Base-by-base conservation (phyloP, 2,113 vertebrate genomes). In the Ancistrus triradiatus region DNA sequence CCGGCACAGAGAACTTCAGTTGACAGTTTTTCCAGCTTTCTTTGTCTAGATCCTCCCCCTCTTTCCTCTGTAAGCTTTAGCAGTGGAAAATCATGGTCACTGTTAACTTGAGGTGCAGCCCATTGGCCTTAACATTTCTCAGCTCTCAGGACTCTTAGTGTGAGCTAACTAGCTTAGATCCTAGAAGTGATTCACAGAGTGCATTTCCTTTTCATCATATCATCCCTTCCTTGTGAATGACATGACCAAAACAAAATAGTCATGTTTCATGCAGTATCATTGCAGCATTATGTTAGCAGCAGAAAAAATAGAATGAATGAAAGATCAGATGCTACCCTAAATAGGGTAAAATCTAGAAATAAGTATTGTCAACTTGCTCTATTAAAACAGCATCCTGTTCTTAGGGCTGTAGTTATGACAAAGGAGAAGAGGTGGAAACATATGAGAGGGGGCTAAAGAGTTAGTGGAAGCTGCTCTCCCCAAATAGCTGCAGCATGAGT, bases 401-500 rank as follows among this genome's bases (percentile, higher is more conserved):
- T 37, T 31, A 28, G 21, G 21, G 31, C 51, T 57, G 33, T 25
- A 42, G 21, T 43, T 25, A 38, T 66, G 56, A 38, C 47, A 42
- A 71, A 61, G 22, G 5, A 18, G 50, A 44, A 37, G 18, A 15
- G 17, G 69, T 31, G 61, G 18, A 55, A 55, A 68, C 38, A 52
- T 59, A 21, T 17, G 31, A 33, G 3, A 21, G 60, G 63, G 55
- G 59, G 58, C 28, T 65, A 42, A 48, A 64, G 33, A 31, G 4
- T 53, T 9, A 57, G 74, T 65, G 72, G 58, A 71, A 62, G 67
- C 79, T 59, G 81, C 68, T 70, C 75, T 71, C 74, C 51, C 79
- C 68, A 87, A 83, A 89, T 89, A 88, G 80, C 82, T 89, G 47
- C 75, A 78, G 83, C 85, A 87, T 88, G 83, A 89, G 83, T 81